Percentiles rank a stretch among this genome's conserved stretches.
Evolutionary conservation across 1,140 invertebrate species (phyloP).

Genomic region (Drosophila persimilis): DNA sequence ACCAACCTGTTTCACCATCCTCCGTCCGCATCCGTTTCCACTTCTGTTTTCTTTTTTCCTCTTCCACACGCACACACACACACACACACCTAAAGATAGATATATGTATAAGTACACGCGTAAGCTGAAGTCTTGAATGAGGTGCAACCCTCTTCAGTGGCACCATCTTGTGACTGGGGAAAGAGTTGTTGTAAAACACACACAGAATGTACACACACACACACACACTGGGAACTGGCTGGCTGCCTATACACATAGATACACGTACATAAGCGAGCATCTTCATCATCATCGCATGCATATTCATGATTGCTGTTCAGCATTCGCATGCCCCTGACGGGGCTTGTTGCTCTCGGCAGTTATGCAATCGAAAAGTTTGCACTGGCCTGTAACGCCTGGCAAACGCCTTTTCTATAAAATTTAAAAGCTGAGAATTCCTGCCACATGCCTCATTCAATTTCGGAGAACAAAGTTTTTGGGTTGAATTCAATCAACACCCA

Average conservation of each 20-base stretch:
- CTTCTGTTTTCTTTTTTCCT: neutral
- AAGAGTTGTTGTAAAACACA: constrained; percentile 13
- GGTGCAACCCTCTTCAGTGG: constrained; percentile 20
- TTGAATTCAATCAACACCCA: constrained; percentile 49
- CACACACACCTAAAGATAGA: too few relatives aligned
- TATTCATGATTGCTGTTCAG: constrained; percentile 33
- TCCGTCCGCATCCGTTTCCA: too few relatives aligned
- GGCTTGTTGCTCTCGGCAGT: neutral
- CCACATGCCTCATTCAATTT: constrained; percentile 40
- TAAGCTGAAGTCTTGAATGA: neutral
- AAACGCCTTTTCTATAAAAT: neutral
- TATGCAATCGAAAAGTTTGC: constrained; percentile 7
- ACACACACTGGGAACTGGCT: neutral
- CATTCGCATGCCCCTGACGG: neutral
- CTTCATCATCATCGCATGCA: constrained; percentile 33
- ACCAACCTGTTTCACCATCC: constrained; percentile 1
- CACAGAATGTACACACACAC: neutral
- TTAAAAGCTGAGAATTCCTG: neutral
- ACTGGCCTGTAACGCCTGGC: neutral
- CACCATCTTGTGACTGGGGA: constrained; percentile 21
- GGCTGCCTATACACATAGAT: neutral
- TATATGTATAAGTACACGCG: too few relatives aligned
- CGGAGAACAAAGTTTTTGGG: constrained; percentile 30
- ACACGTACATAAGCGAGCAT: neutral
- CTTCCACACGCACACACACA: too few relatives aligned